Conservation (phyloP, 2,113 vertebrate genomes). For the Myrmecobius fasciatus region DNA sequence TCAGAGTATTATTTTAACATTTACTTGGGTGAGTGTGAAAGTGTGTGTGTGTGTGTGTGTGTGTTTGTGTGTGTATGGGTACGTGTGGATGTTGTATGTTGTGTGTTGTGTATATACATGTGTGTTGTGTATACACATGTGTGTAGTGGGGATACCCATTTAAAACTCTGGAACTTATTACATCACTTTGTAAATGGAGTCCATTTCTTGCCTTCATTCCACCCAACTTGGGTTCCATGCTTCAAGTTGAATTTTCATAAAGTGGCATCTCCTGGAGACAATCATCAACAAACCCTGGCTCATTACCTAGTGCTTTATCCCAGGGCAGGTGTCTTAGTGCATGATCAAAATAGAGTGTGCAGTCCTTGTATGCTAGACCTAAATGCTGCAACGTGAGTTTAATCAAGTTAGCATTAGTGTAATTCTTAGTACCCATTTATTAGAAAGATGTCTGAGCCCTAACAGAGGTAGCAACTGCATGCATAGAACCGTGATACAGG, state of each 20-base stretch:
- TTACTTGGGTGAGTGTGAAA: background rate
- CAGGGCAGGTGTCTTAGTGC: background rate
- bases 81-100: background rate
- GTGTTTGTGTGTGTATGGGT: background rate
- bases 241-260: slow-evolving; percentile 1
- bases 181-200: background rate
- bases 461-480: slow-evolving; percentile 47
- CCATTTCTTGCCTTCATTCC: background rate
- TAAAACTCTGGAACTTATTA: slow-evolving; percentile 3
- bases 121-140: background rate
- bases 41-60: background rate
- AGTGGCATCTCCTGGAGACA: background rate
- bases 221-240: background rate
- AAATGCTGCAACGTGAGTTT: background rate
- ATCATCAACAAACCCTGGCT: background rate
- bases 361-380: background rate
- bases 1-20: background rate
- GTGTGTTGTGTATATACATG: background rate
- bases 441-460: background rate
- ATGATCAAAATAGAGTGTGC: background rate
- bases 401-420: background rate
- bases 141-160: background rate
- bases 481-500: slow-evolving; percentile 43
- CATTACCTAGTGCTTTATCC: background rate
- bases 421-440: background rate